These are phyloP conservation scores for Dusona sp. DNA, from an alignment of 2,888 invertebrate species.

Conservation along the genomic window DNA sequence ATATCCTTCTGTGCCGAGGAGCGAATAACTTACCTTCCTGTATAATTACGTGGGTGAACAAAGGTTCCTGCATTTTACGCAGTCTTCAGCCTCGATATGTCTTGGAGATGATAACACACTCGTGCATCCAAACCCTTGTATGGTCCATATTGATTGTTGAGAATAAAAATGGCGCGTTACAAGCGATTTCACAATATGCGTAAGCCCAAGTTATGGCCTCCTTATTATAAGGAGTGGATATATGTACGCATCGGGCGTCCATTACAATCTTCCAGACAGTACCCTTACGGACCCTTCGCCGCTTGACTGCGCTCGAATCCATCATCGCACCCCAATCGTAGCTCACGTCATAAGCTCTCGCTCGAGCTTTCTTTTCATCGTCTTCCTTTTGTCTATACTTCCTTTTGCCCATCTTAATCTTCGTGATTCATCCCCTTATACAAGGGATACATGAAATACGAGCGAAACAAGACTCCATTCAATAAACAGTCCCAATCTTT, in stretches of 20 bases:
- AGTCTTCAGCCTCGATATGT: background rate
- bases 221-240: background rate
- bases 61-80: slow-evolving; percentile 7
- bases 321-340: slow-evolving; percentile 16
- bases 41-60: slow-evolving; percentile 37
- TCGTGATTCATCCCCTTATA: slow-evolving; percentile 25
- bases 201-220: slow-evolving; percentile 3
- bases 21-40: background rate
- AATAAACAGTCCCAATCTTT: background rate
- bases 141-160: background rate
- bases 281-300: slow-evolving; percentile 16
- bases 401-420: slow-evolving; percentile 34
- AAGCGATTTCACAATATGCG: background rate
- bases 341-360: slow-evolving; percentile 25
- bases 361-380: slow-evolving; percentile 16
- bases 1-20: background rate
- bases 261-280: slow-evolving; percentile 2
- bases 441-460: slow-evolving; percentile 12
- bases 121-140: background rate
- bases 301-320: slow-evolving; percentile 26
- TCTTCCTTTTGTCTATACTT: slow-evolving; percentile 6
- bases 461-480: background rate
- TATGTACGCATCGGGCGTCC: slow-evolving; percentile 3
- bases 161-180: background rate
- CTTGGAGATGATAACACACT: background rate